These are phyloP conservation scores for Caenorhabditis latens DNA, from an alignment of 1,140 invertebrate species.

Conservation along the genomic window DNA sequence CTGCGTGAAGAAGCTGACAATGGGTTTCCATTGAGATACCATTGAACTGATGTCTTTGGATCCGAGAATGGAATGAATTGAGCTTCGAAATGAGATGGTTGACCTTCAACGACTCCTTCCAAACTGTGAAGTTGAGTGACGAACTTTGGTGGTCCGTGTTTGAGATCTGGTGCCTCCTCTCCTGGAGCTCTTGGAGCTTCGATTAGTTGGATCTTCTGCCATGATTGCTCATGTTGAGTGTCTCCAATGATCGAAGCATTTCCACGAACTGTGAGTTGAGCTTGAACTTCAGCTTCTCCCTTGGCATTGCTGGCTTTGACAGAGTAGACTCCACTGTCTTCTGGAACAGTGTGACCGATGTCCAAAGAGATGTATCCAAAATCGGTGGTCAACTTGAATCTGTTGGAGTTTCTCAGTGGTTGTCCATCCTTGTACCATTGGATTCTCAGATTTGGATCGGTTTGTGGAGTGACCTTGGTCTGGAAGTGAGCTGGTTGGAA, in stretches of 20 bases:
- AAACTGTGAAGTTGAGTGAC: conserved; percentile 70
- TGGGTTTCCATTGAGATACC: conserved; percentile 81
- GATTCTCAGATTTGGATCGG: conserved; percentile 86
- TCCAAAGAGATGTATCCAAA: conserved; percentile 77
- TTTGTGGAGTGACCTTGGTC: conserved; percentile 92
- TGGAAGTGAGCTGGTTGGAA: conserved; percentile 93
- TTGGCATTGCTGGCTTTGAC: conserved; percentile 71
- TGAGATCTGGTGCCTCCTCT: conserved; percentile 81
- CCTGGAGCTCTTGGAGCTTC: conserved; percentile 87
- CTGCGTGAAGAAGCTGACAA: conserved; percentile 63
- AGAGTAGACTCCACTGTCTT: conserved; percentile 79
- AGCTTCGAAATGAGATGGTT: conserved; percentile 88
- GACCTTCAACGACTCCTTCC: conserved; percentile 87
- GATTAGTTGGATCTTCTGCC: conserved; percentile 89
- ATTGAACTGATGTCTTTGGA: conserved; percentile 92
- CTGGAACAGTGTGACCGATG: conserved; percentile 79
- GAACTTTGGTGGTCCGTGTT: conserved; percentile 74
- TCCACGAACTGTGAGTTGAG: conserved; percentile 64
- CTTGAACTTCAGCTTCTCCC: conserved; percentile 70
- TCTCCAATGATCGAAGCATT: conserved; percentile 84
- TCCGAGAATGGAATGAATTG: conserved; percentile 91
- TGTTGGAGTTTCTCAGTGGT: conserved; percentile 73
- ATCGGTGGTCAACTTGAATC: conserved; percentile 72
- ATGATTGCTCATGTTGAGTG: conserved; percentile 85
- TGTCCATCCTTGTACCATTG: conserved; percentile 77